A percentile compares a stretch with the other conserved stretches of the same genome.
Conservation (phyloP, 2,888 invertebrate genomes). For the Xestia rhomboidea region DNA sequence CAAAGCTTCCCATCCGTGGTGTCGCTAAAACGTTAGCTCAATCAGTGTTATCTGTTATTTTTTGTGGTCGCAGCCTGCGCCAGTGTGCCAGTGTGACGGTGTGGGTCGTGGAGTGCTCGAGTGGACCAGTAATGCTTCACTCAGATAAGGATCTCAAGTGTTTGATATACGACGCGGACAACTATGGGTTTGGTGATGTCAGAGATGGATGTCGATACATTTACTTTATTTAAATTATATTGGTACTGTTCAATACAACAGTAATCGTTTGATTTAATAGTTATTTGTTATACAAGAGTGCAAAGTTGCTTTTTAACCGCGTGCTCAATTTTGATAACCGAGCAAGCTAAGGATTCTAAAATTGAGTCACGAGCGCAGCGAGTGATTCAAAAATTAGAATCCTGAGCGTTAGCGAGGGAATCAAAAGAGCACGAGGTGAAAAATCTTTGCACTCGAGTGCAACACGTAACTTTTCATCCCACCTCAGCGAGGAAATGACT, state of each 20-base stretch:
- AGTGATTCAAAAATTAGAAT: no score
- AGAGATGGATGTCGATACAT: constrained; percentile 37
- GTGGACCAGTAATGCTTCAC: constrained; percentile 73
- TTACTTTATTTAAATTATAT: neutral
- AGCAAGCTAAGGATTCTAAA: no score
- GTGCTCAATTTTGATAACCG: no score
- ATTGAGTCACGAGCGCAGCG: no score
- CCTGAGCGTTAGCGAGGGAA: no score
- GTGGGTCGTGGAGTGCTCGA: constrained; percentile 62
- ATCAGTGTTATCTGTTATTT: constrained; percentile 63
- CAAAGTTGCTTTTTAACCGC: no score
- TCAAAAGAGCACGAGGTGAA: no score
- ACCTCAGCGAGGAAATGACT: no score
- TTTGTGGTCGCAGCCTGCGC: constrained; percentile 56
- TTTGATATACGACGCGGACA: constrained; percentile 74
- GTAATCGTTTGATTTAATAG: neutral
- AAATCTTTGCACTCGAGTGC: no score
- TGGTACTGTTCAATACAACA: neutral
- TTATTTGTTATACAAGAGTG: no score
- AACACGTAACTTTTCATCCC: no score
- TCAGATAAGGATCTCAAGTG: constrained; percentile 78
- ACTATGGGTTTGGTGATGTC: constrained; percentile 68
- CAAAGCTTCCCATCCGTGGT: constrained; percentile 25
- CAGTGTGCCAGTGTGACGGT: constrained; percentile 20
- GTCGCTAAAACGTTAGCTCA: constrained; percentile 55